phyloP scores from a whole-genome alignment of 2,797 vertebrate genomes.

The Calcarius lapponicus region DNA sequence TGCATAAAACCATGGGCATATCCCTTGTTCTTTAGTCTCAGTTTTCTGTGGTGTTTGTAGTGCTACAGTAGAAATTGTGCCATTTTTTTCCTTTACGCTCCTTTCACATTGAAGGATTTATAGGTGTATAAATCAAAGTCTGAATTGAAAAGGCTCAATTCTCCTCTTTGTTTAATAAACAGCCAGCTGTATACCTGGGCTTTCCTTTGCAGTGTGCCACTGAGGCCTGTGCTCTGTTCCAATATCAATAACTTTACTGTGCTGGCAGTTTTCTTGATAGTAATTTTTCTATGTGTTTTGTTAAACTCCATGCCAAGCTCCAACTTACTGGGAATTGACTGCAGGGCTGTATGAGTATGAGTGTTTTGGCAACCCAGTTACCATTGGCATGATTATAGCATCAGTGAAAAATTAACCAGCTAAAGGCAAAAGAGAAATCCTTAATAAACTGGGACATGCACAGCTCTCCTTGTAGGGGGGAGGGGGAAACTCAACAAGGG shows the following conservation, averaged over 20 bases:
- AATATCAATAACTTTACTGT: neutral
- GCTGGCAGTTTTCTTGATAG: neutral
- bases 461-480: neutral
- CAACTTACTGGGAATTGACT: neutral
- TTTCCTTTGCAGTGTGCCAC: neutral
- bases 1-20: neutral
- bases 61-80: neutral
- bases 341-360: neutral
- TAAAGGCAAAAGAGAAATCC: neutral
- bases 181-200: neutral
- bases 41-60: neutral
- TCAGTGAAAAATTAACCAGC: neutral
- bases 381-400: neutral
- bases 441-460: neutral
- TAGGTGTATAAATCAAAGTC: neutral
- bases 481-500: rapidly evolving
- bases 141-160: neutral
- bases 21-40: neutral
- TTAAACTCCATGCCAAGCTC: neutral
- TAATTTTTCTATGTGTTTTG: neutral
- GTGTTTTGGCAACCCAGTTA: neutral
- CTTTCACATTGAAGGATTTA: neutral
- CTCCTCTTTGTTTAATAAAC: neutral
- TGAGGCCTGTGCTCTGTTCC: neutral
- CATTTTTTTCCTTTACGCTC: neutral